A percentile compares a stretch with the other conserved stretches of the same genome.
phyloP scores from a whole-genome alignment of 1,140 invertebrate genomes.

The Frieseomelitta varia region DNA sequence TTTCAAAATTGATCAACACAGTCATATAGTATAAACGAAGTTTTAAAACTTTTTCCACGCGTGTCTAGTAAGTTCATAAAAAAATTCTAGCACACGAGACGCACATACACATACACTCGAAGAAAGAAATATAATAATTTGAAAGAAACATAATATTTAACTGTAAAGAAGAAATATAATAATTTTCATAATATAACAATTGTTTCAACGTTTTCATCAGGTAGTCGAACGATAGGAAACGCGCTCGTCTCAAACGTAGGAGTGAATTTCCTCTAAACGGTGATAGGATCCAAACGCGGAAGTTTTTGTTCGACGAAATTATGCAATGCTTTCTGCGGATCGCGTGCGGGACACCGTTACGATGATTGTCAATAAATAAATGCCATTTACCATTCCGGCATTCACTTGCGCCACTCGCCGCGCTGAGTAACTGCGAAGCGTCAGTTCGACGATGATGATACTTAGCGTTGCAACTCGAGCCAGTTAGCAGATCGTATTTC shows the following conservation, averaged over 20 bases:
- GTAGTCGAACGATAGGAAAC: no score
- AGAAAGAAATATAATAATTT: no score
- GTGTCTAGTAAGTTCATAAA: background rate
- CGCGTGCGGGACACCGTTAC: conserved; percentile 20
- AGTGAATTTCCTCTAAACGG: conserved; percentile 5
- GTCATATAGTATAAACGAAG: background rate
- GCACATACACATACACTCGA: no score
- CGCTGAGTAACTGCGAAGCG: background rate
- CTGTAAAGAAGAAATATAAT: no score
- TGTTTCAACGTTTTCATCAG: background rate
- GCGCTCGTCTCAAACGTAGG: conserved; percentile 3
- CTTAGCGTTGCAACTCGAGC: background rate
- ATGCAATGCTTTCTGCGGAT: conserved; percentile 11
- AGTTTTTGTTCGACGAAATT: conserved; percentile 17
- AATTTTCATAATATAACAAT: no score
- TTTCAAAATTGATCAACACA: background rate
- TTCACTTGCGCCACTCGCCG: background rate
- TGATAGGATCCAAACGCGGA: conserved; percentile 19
- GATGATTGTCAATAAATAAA: conserved; percentile 26
- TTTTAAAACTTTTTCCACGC: background rate
- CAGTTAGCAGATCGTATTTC: background rate
- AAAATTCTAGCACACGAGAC: no score
- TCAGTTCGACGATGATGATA: background rate
- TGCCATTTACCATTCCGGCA: conserved; percentile 5
- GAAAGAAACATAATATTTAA: no score